Percentiles rank a stretch among this genome's conserved stretches.
phyloP scores from a whole-genome alignment of 2,797 vertebrate species.

The Limosa lapponica region DNA sequence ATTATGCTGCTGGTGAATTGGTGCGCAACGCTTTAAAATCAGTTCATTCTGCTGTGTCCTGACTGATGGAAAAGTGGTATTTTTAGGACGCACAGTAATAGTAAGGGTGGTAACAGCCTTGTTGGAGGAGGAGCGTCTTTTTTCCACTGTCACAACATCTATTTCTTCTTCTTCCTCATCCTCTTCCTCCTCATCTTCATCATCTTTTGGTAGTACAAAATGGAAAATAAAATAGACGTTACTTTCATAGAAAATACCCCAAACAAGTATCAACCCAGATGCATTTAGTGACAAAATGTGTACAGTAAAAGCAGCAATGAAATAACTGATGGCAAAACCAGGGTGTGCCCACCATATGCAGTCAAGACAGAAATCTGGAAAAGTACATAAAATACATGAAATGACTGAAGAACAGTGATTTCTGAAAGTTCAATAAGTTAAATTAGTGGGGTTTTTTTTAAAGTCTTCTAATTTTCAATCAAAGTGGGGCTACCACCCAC shows the following conservation, averaged over 20 bases:
- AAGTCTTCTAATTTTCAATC: neutral
- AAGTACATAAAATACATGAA: neutral
- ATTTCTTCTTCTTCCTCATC: conserved; percentile 94
- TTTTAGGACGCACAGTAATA: conserved; percentile 85
- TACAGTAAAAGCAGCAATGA: neutral
- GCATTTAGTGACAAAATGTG: neutral
- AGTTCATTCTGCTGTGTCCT: conserved; percentile 84
- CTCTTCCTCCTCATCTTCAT: conserved; percentile 87
- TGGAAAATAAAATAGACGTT: neutral
- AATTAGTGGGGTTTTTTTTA: neutral
- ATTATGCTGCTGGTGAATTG: conserved; percentile 98
- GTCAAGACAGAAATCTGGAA: neutral
- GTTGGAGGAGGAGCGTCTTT: conserved; percentile 85
- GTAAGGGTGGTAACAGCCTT: conserved; percentile 85
- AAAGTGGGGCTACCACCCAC: neutral
- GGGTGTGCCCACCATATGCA: neutral
- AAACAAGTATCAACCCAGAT: neutral
- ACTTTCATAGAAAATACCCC: neutral
- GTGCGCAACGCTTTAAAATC: conserved; percentile 88
- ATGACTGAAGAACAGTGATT: neutral
- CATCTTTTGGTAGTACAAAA: conserved; percentile 74
- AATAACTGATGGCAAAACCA: neutral
- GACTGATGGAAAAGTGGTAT: conserved; percentile 68
- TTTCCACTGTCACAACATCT: conserved; percentile 96
- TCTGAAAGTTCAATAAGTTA: neutral